Evolutionary conservation across 2,888 invertebrate species (phyloP), one percentile per base, ranked within the genome.

Genomic region (Torymus aiolomorphi): DNA sequence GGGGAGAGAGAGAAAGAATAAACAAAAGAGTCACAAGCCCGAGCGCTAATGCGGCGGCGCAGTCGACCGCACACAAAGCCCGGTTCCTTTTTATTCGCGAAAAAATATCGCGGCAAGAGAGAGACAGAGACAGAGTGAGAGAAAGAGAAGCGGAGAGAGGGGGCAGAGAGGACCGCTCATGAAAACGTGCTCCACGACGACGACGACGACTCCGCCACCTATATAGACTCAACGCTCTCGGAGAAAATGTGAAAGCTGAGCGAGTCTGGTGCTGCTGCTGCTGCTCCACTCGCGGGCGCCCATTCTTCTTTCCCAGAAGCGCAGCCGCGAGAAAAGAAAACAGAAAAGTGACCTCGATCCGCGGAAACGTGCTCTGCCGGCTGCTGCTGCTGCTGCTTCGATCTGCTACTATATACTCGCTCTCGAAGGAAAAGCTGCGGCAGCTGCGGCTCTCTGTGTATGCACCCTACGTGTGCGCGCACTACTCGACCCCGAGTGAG

Each of bases 171-270:
- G 12, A 62, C 61, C 62, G 62, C 62, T 56, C 70, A 13, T 20
- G 31, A 20, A 12, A 51, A 13, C 11, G 61, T 12, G 24, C 42
- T 51, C 12, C 42, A 66, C 63, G 61, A 75, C 24, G 83, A 84
- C 83, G 31, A 8, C 31, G 31, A 31, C 31, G 31, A 31, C 31
- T 1, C 1, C 31, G 31, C 1, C 31, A 3, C 3, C 31, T 31
- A 31, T 31, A 31, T 3, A 31, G 31, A 31, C 31, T 31, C 31
- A 31, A 31, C 80, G 80, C 80, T 82, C 83, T 73, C 78, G 83
- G 88, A 87, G 89, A 89, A 89, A 89, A 88, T 87, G 88, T 89
- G 89, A 89, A 89, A 89, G 89, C 85, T 83, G 83, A 54, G 70
- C 52, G 52, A 31, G 63, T 59, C 63, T 67, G 31, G 31, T 24